phyloP scores from a whole-genome alignment of 2,888 invertebrate genomes.

The Xestia rhomboidea region DNA sequence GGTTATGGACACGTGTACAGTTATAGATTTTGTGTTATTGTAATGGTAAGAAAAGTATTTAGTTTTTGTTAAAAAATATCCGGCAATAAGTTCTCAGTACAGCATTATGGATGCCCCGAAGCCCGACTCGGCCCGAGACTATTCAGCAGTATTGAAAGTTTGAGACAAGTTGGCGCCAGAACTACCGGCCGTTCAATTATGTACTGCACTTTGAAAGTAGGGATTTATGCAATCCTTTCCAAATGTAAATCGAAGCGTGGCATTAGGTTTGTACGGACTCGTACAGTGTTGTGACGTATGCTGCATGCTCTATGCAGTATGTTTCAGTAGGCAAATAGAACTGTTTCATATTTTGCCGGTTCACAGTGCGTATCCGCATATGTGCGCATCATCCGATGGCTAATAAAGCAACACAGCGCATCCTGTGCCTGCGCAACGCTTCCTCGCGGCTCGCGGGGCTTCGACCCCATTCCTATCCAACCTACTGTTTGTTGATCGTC shows the following conservation, averaged over 20 bases:
- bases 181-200: constrained; percentile 8
- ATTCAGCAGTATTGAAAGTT: constrained; percentile 31
- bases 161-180: constrained; percentile 55
- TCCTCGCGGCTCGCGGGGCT: constrained; percentile 62
- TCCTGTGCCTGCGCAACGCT: constrained; percentile 63
- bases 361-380: constrained; percentile 37
- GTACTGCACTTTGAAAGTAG: constrained; percentile 15
- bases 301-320: neutral
- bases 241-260: constrained; percentile 13
- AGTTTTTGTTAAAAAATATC: no score
- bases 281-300: neutral
- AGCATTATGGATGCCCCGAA: constrained; percentile 5
- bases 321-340: constrained; percentile 15
- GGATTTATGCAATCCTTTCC: constrained; percentile 21
- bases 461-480: constrained; percentile 60
- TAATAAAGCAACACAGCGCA: constrained; percentile 66
- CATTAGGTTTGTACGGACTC: neutral
- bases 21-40: no score
- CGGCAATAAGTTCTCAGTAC: constrained; percentile 15
- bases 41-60: no score
- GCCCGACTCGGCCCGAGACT: constrained; percentile 1
- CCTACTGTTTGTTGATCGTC: constrained; percentile 30
- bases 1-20: no score
- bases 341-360: constrained; percentile 29
- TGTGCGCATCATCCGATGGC: constrained; percentile 50